phyloP scores from a whole-genome alignment of 1,140 invertebrate species.

The Drosophila ambigua region DNA sequence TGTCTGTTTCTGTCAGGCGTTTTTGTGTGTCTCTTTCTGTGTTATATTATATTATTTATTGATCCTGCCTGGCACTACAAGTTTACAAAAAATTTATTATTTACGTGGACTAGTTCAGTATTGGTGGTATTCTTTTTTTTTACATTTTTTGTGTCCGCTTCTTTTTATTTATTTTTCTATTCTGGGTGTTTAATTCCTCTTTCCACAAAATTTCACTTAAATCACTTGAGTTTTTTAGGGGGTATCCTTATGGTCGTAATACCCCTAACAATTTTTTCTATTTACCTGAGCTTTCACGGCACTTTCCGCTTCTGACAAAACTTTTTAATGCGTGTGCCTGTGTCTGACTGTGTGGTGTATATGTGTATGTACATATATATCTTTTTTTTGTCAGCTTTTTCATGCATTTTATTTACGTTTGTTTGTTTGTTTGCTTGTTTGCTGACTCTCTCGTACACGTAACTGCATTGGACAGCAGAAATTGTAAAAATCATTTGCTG shows the following conservation, averaged over 20 bases:
- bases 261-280: too few species aligned
- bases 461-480: conserved; percentile 48
- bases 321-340: conserved; percentile 18
- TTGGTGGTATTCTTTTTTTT: not conserved
- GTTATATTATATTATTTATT: too few species aligned
- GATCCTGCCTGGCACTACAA: too few species aligned
- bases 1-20: too few species aligned
- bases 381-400: conserved; percentile 26
- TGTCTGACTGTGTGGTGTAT: not conserved
- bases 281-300: too few species aligned
- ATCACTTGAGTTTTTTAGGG: too few species aligned
- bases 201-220: too few species aligned
- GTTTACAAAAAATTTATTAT: too few species aligned
- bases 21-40: conserved; percentile 16
- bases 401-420: conserved; percentile 48
- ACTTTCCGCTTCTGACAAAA: conserved; percentile 19
- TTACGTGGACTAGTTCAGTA: too few species aligned
- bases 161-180: too few species aligned
- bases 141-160: not conserved
- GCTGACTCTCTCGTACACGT: not conserved
- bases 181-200: too few species aligned
- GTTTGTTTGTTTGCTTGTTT: conserved; percentile 14
- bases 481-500: conserved; percentile 68
- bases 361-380: not conserved
- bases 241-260: too few species aligned